A percentile compares a stretch with the other conserved stretches of the same genome.
Conservation (phyloP, 53 echinoderm and acorn worm genomes). For the Actinopyga echinites region DNA sequence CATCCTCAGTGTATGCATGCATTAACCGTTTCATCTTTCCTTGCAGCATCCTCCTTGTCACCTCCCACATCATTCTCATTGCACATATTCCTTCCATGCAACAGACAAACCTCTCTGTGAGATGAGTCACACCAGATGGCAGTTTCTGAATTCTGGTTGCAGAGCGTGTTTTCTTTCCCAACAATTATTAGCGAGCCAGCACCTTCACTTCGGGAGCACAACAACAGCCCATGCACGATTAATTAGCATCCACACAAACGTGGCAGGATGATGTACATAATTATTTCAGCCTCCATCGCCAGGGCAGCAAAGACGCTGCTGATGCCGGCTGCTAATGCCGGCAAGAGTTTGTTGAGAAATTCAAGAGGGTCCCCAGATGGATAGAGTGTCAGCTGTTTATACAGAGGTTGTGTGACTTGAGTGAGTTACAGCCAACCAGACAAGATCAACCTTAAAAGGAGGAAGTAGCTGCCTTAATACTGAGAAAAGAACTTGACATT, state of each 20-base stretch:
- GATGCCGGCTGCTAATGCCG: not conserved
- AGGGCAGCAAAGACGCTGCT: not conserved
- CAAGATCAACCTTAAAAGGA: not conserved
- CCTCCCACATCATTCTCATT: no score
- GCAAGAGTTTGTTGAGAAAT: not conserved
- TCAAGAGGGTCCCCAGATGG: not conserved
- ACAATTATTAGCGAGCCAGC: no score
- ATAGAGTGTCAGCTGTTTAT: conserved; percentile 26
- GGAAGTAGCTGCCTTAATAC: conserved; percentile 9
- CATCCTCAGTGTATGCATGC: no score
- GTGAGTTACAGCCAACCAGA: not conserved
- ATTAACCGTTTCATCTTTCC: no score
- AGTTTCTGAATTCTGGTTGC: no score
- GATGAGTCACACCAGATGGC: no score
- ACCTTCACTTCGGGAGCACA: no score
- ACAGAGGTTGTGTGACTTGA: conserved; percentile 6
- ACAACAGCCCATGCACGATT: not conserved
- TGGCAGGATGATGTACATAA: conserved; percentile 27
- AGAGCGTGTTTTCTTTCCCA: no score
- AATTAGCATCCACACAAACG: conserved; percentile 29
- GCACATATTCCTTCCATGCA: no score
- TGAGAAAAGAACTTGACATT: no score
- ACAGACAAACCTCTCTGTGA: no score
- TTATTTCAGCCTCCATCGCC: conserved; percentile 29
- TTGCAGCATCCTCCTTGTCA: no score